These are phyloP conservation scores for Leptinotarsa texana DNA, from an alignment of 1,140 invertebrate genomes.

Conservation along the genomic window DNA sequence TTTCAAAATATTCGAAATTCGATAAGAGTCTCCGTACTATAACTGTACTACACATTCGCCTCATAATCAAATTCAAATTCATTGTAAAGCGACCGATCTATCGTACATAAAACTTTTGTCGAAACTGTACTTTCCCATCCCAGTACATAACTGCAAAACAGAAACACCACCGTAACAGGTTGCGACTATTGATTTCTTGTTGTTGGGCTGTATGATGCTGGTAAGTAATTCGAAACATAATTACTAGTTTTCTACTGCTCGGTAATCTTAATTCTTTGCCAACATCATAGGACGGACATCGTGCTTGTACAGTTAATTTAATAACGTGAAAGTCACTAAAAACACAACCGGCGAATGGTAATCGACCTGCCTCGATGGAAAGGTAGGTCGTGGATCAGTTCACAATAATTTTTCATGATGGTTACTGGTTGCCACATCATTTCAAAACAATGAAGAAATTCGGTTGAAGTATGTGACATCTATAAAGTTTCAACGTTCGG, in stretches of 20 bases:
- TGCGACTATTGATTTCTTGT: constrained; percentile 33
- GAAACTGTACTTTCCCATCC: constrained; percentile 31
- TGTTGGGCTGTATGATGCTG: constrained; percentile 20
- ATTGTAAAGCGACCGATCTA: neutral
- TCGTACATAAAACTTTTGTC: constrained; percentile 23
- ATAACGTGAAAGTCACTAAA: constrained; percentile 11
- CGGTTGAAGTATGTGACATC: no score
- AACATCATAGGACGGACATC: constrained; percentile 2
- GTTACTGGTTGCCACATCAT: neutral
- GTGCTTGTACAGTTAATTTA: constrained; percentile 2
- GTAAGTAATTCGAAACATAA: constrained; percentile 14
- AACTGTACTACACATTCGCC: no score
- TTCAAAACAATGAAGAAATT: no score
- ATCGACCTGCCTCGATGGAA: neutral
- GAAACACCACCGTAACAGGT: constrained; percentile 30
- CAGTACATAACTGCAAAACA: constrained; percentile 30
- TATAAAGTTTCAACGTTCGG: no score
- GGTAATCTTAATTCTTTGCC: constrained; percentile 6
- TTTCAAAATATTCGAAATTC: no score
- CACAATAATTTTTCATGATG: neutral
- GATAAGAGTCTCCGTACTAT: no score
- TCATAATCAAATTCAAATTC: no score
- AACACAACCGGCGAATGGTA: no score
- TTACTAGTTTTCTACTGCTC: constrained; percentile 15
- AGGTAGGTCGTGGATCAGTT: constrained; percentile 2